These are phyloP conservation scores for Pseudorectes ferrugineus DNA, from an alignment of 2,113 vertebrate genomes.

Conservation along the genomic window DNA sequence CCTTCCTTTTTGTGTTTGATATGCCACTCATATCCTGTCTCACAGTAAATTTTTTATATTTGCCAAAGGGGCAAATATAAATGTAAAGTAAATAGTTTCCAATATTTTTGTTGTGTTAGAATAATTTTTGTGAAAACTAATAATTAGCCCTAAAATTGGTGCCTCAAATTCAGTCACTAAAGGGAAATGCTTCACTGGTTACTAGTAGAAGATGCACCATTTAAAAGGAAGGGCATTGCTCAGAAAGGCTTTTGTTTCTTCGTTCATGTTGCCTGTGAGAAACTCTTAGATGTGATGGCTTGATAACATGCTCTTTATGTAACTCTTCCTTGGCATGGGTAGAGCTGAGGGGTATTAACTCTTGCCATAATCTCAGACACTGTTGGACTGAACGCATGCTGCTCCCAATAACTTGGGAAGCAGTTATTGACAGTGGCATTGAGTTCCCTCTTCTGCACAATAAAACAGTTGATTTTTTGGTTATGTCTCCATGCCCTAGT, in stretches of 20 bases:
- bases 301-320: not conserved
- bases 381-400: not conserved
- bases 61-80: not conserved
- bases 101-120: not conserved
- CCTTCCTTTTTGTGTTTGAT: no score
- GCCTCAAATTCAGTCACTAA: not conserved
- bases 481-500: not conserved
- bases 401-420: not conserved
- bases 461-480: not conserved
- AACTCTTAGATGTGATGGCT: not conserved
- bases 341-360: not conserved
- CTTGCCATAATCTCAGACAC: not conserved
- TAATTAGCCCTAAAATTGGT: not conserved
- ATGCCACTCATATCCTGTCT: not conserved
- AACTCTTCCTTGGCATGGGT: not conserved
- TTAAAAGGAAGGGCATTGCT: not conserved
- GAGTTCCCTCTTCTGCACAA: not conserved
- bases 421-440: not conserved
- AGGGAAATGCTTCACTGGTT: not conserved
- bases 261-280: not conserved
- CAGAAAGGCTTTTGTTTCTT: not conserved
- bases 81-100: not conserved
- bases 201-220: not conserved
- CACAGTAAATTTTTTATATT: not conserved
- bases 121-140: not conserved